Evolutionary conservation across 2,113 vertebrate genomes (phyloP).

Genomic region (Chroicocephalus ridibundus): DNA sequence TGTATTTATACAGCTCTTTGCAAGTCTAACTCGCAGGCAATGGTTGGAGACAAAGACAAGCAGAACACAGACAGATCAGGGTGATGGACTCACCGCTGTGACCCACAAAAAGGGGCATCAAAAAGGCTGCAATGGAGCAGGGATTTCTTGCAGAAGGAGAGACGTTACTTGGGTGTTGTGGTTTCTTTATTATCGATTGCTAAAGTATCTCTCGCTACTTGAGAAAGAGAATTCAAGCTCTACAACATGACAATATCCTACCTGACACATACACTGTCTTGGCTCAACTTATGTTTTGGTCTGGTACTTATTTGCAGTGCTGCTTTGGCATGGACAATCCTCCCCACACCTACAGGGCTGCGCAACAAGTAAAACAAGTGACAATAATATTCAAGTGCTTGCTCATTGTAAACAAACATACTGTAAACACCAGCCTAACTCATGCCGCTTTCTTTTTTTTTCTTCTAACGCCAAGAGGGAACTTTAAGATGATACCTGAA

Average conservation of each 20-base stretch:
- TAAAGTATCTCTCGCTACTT: background rate
- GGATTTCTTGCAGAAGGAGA: background rate
- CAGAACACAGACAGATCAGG: background rate
- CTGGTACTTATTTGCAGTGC: background rate
- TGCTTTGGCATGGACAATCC: background rate
- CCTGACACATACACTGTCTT: background rate
- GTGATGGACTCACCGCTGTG: accelerated
- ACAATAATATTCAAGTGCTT: background rate
- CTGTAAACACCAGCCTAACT: background rate
- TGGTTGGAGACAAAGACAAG: background rate
- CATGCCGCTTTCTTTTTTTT: background rate
- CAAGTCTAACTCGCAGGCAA: background rate
- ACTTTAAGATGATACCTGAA: background rate
- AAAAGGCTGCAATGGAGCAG: background rate
- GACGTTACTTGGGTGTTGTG: background rate
- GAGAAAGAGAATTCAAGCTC: background rate
- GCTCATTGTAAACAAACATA: slow-evolving; percentile 21
- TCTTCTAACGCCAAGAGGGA: background rate
- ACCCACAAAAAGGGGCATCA: background rate
- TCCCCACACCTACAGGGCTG: slow-evolving; percentile 37
- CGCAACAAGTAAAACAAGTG: slow-evolving; percentile 19
- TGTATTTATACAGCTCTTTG: background rate
- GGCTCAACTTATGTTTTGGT: background rate
- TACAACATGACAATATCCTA: background rate
- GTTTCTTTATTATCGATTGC: background rate